Conservation (phyloP, 2,113 vertebrate genomes). For the Ancistrus triradiatus region DNA sequence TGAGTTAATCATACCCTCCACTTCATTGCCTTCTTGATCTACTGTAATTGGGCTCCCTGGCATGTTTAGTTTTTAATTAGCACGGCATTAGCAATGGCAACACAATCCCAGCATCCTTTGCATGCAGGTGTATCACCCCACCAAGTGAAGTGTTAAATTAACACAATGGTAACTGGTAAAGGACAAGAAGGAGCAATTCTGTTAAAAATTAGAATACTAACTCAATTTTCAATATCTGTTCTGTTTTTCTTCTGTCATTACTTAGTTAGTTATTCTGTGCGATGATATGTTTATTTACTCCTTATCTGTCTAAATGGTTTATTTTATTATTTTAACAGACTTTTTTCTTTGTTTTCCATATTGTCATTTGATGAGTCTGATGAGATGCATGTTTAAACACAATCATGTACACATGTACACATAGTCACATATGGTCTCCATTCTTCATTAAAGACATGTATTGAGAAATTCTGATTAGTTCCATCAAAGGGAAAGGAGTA, state of each 20-base stretch:
- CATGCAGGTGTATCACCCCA: constrained; percentile 53
- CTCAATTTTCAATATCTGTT: neutral
- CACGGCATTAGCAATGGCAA: constrained; percentile 60
- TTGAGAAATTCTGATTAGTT: constrained; percentile 14
- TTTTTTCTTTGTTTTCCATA: neutral
- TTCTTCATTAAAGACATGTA: constrained; percentile 14
- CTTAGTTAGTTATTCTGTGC: neutral
- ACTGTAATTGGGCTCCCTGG: constrained; percentile 51
- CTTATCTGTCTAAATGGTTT: neutral
- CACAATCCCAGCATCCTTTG: constrained; percentile 41
- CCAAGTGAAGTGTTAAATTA: constrained; percentile 54
- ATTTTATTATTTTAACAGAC: neutral
- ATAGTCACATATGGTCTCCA: constrained; percentile 19
- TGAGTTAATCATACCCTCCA: constrained; percentile 26
- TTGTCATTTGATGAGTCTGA: neutral
- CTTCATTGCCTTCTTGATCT: constrained; percentile 1
- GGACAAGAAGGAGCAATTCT: constrained; percentile 7
- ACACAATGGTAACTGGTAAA: constrained; percentile 38
- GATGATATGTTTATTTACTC: neutral
- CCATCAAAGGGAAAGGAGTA: neutral
- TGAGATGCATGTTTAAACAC: too few species aligned
- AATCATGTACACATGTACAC: neutral
- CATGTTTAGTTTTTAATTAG: constrained; percentile 62
- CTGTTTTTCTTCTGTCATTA: neutral
- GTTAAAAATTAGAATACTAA: neutral